These are phyloP conservation scores for Hydraecia micacea DNA, from an alignment of 2,888 invertebrate species.

Conservation along the genomic window DNA sequence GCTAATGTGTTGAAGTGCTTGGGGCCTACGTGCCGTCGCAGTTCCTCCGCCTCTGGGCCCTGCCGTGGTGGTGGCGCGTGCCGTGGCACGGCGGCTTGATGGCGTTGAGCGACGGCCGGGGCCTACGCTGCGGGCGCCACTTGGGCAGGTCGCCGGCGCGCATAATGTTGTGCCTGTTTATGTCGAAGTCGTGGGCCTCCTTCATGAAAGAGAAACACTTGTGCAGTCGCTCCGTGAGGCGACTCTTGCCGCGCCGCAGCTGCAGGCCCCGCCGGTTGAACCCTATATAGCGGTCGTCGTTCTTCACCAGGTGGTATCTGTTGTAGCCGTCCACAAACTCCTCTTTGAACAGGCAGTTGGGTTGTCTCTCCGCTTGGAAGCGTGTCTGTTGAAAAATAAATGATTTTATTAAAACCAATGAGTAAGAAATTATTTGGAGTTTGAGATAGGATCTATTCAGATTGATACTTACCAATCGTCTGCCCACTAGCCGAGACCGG, in stretches of 20 bases:
- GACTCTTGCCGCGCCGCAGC: slow-evolving; percentile 86
- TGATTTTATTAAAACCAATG: slow-evolving; percentile 2
- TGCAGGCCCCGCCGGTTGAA: slow-evolving; percentile 91
- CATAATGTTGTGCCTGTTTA: slow-evolving; percentile 91
- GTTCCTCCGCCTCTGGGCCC: slow-evolving; percentile 86
- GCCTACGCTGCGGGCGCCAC: slow-evolving; percentile 87
- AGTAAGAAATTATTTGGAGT: background rate
- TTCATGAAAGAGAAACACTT: slow-evolving; percentile 92
- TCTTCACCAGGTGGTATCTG: slow-evolving; percentile 91
- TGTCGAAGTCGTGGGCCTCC: slow-evolving; percentile 91
- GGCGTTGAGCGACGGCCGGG: slow-evolving; percentile 82
- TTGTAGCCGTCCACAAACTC: slow-evolving; percentile 91
- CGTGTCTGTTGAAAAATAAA: slow-evolving; percentile 82
- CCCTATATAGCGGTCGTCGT: slow-evolving; percentile 91
- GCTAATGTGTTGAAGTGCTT: slow-evolving; percentile 75
- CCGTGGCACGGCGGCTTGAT: slow-evolving; percentile 84
- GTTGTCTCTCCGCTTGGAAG: slow-evolving; percentile 90
- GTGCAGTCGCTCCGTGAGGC: slow-evolving; percentile 83
- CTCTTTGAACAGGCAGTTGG: slow-evolving; percentile 92
- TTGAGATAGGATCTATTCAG: background rate
- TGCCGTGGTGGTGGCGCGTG: slow-evolving; percentile 86
- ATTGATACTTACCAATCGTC: slow-evolving; percentile 89
- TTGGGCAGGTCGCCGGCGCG: slow-evolving; percentile 87
- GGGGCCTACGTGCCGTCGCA: slow-evolving; percentile 87
- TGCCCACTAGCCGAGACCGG: slow-evolving; percentile 93